phyloP scores from a whole-genome alignment of 2,797 vertebrate species.

The Enoplosus armatus region DNA sequence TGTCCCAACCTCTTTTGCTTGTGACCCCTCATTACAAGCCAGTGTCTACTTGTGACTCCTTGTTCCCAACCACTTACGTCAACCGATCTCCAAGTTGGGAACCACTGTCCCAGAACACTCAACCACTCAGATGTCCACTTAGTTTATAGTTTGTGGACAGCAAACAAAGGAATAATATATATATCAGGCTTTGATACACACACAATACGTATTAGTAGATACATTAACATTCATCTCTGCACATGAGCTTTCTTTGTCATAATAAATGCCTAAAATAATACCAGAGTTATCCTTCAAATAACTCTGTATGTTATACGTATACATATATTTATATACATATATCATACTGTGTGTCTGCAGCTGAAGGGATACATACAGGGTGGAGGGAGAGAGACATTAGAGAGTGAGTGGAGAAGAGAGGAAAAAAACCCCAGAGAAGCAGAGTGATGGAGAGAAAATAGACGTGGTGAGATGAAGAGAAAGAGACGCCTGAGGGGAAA shows the following conservation, averaged over 20 bases:
- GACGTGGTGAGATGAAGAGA: conserved; percentile 41
- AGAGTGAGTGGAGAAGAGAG: conserved; percentile 20
- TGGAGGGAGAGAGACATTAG: conserved; percentile 26
- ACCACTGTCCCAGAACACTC: neutral
- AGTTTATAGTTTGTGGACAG: neutral
- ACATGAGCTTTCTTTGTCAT: neutral
- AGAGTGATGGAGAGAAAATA: conserved; percentile 34
- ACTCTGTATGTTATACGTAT: neutral
- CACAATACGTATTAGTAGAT: neutral
- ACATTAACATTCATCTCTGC: neutral
- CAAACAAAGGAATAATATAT: neutral
- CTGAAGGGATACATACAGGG: conserved; percentile 4
- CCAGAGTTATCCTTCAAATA: neutral
- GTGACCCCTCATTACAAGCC: too few species aligned
- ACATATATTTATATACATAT: too few species aligned
- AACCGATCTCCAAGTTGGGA: neutral
- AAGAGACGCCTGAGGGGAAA: conserved; percentile 43
- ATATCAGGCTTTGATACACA: neutral
- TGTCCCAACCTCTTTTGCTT: neutral
- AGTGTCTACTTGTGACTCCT: too few species aligned
- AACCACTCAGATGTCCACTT: neutral
- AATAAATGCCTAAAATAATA: neutral
- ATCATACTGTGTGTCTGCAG: conserved; percentile 15
- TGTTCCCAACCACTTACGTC: neutral
- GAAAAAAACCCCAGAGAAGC: conserved; percentile 19